phyloP scores from a whole-genome alignment of 2,113 vertebrate species.

The Nyctibius bracteatus region DNA sequence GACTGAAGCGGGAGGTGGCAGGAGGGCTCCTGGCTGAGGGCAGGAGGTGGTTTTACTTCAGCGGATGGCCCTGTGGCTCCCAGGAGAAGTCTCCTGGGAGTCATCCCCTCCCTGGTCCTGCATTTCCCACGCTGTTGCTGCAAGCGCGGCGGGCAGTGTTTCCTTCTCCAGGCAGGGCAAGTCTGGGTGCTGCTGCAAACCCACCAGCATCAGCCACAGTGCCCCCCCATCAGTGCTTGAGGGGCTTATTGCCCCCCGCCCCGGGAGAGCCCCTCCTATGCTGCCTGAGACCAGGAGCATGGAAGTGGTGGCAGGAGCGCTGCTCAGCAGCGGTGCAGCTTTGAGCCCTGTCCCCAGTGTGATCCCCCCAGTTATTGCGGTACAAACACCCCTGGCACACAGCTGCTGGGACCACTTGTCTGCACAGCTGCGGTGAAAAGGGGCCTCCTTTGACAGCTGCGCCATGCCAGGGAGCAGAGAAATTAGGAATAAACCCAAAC shows the following conservation, averaged over 20 bases:
- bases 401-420: background rate
- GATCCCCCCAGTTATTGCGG: background rate
- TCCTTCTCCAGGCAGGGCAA: background rate
- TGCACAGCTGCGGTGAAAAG: fast-evolving
- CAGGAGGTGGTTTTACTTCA: background rate
- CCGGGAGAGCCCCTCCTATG: background rate
- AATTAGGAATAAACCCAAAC: background rate
- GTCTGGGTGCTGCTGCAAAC: background rate
- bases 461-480: background rate
- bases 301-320: background rate
- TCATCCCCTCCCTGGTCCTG: background rate
- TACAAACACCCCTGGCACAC: background rate
- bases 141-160: fast-evolving
- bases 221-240: background rate
- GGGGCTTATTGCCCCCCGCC: fast-evolving
- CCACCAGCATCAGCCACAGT: background rate
- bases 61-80: background rate
- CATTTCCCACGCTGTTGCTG: background rate
- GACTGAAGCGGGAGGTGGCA: background rate
- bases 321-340: background rate
- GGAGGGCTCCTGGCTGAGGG: background rate
- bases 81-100: background rate
- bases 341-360: background rate
- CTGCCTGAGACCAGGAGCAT: background rate
- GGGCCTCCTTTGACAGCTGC: background rate